phyloP scores from a whole-genome alignment of 2,113 vertebrate species.

The Tenrec ecaudatus region DNA sequence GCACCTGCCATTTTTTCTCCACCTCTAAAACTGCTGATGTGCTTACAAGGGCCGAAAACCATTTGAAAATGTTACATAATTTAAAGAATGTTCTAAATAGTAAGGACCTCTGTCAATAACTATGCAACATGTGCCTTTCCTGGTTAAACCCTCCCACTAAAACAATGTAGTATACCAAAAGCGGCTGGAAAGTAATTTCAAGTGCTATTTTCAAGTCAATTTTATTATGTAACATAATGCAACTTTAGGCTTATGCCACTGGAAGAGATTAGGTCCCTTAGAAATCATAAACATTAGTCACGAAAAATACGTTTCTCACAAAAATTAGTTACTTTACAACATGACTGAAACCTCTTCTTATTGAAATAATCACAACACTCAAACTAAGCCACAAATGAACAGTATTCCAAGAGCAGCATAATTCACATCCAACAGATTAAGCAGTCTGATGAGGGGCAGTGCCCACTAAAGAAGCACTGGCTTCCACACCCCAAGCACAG shows the following conservation, averaged over 20 bases:
- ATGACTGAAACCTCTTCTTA: conserved; percentile 15
- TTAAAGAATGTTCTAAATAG: conserved; percentile 39
- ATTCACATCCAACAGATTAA: background rate
- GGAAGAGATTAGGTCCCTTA: conserved; percentile 5
- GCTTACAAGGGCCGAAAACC: conserved; percentile 16
- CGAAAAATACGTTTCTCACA: conserved; percentile 25
- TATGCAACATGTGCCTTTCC: background rate
- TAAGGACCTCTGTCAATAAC: conserved; percentile 12
- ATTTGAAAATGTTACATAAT: conserved; percentile 11
- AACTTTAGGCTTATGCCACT: background rate
- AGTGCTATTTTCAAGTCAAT: conserved; percentile 49
- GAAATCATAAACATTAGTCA: conserved; percentile 1
- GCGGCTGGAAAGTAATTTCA: background rate
- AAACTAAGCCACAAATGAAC: conserved; percentile 14
- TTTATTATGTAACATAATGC: conserved; percentile 42
- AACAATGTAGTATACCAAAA: conserved; percentile 23
- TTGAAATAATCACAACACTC: conserved; percentile 1
- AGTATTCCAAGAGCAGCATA: conserved; percentile 11
- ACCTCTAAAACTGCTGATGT: conserved; percentile 18
- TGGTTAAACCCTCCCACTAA: background rate
- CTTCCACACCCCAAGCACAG: background rate
- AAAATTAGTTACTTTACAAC: background rate
- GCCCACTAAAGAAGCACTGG: background rate
- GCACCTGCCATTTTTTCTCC: background rate
- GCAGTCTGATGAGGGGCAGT: background rate